Evolutionary conservation across 2,888 invertebrate species (phyloP).

Genomic region (Hypomecis atomaria): DNA sequence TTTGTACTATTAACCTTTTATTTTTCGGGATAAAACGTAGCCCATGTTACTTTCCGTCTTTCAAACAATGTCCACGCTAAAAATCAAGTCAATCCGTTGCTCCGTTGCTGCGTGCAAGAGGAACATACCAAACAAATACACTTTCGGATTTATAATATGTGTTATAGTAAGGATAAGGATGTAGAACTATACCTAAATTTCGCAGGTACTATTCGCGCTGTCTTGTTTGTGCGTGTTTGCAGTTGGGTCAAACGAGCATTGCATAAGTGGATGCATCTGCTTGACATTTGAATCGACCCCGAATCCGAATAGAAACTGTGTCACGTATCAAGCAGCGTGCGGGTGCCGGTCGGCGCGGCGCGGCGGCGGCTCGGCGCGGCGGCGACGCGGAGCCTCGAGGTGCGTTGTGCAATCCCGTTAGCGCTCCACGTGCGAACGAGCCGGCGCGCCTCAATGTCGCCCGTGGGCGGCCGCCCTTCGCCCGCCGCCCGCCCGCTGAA

Average conservation of each 20-base stretch:
- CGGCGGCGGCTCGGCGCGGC: conserved; percentile 43
- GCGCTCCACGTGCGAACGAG: conserved; percentile 77
- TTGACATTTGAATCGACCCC: conserved; percentile 85
- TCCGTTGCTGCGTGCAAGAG: no score
- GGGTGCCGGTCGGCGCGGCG: conserved; percentile 57
- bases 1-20: no score
- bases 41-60: no score
- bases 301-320: conserved; percentile 85
- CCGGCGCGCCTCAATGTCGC: conserved; percentile 82
- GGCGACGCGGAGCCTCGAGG: conserved; percentile 54
- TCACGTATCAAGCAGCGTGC: conserved; percentile 76
- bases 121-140: no score
- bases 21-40: no score
- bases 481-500: conserved; percentile 62
- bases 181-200: neutral
- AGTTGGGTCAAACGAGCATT: conserved; percentile 69
- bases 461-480: conserved; percentile 73
- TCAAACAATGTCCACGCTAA: no score
- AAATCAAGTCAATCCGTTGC: no score
- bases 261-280: conserved; percentile 83
- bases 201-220: conserved; percentile 27
- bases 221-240: conserved; percentile 46
- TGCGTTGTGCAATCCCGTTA: conserved; percentile 84
- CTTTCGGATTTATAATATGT: no score
- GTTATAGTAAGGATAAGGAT: no score